Evolutionary conservation across 1,140 invertebrate species (phyloP).

Genomic region (Copidosoma floridanum): DNA sequence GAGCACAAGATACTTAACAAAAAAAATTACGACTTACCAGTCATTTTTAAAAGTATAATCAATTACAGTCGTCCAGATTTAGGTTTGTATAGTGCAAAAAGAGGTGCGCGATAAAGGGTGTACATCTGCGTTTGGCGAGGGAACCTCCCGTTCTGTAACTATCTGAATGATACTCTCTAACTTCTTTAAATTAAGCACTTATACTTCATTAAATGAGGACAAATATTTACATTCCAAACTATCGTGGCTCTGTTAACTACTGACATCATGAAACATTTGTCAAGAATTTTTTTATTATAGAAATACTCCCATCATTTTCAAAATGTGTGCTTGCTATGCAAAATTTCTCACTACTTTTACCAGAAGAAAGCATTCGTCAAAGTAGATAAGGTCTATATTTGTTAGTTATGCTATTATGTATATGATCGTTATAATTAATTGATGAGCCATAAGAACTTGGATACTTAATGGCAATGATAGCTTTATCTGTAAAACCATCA

Average conservation of each 20-base stretch:
- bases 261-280: not conserved
- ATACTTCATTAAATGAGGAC: constrained; percentile 12
- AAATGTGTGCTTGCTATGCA: constrained; percentile 38
- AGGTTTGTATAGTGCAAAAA: no score
- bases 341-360: constrained; percentile 43
- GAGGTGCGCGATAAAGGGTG: no score
- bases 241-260: constrained; percentile 30
- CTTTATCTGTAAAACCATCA: constrained; percentile 52
- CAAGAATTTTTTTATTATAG: not conserved
- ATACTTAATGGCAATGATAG: constrained; percentile 55
- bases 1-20: no score
- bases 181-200: not conserved
- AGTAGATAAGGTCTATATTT: constrained; percentile 55
- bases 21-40: no score
- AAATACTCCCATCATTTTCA: constrained; percentile 19
- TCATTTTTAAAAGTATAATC: no score
- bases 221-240: constrained; percentile 20
- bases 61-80: no score
- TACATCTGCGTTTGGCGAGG: no score
- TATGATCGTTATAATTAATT: constrained; percentile 43
- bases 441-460: constrained; percentile 47
- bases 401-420: constrained; percentile 43
- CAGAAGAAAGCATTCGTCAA: constrained; percentile 53
- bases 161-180: no score
- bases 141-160: no score